Percentiles rank a stretch among this genome's conserved stretches.
phyloP scores from a whole-genome alignment of 1,140 invertebrate genomes.

The Frieseomelitta varia region DNA sequence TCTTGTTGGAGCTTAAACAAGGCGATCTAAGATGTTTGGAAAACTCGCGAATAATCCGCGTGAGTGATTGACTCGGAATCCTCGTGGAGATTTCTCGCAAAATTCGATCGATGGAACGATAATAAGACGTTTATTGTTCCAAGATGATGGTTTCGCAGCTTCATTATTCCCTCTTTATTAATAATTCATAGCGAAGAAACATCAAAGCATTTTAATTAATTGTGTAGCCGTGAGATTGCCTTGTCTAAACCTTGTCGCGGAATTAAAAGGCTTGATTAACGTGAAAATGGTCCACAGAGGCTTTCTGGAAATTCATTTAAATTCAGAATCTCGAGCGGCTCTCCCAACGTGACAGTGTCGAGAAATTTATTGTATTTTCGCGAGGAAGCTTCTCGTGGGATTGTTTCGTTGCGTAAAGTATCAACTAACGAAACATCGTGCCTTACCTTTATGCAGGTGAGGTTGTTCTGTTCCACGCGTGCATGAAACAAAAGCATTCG shows the following conservation, averaged over 20 bases:
- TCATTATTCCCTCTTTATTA: background rate
- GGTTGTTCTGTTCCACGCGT: slow-evolving; percentile 83
- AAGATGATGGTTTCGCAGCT: background rate
- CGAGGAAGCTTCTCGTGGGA: background rate
- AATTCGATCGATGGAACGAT: background rate
- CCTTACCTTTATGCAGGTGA: slow-evolving; percentile 88
- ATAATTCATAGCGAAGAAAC: background rate
- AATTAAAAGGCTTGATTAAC: background rate
- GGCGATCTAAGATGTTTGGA: no score
- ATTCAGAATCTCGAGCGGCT: background rate
- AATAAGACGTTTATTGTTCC: background rate
- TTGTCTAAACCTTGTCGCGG: background rate
- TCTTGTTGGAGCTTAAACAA: background rate
- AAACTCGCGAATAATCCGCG: background rate
- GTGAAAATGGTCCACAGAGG: no score
- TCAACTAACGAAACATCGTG: background rate
- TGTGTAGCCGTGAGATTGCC: background rate
- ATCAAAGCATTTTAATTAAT: slow-evolving; percentile 6
- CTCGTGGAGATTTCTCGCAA: background rate
- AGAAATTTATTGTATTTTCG: background rate
- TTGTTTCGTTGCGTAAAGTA: background rate
- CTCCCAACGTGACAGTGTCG: background rate
- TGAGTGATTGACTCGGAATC: background rate
- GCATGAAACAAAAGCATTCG: slow-evolving; percentile 67
- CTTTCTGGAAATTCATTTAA: background rate